These are phyloP conservation scores for Otocyon megalotis DNA, from an alignment of 2,113 vertebrate species.

Conservation along the genomic window DNA sequence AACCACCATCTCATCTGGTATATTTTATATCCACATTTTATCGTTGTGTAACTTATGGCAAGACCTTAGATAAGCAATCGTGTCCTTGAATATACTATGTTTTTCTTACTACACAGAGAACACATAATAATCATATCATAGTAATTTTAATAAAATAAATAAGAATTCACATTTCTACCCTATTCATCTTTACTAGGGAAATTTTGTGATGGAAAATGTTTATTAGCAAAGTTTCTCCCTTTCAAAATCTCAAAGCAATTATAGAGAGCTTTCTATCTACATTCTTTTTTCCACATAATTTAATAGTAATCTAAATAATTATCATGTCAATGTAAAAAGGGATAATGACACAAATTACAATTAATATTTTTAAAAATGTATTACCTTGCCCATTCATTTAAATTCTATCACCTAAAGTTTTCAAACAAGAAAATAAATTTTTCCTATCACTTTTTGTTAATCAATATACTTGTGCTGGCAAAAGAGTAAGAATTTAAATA, in stretches of 20 bases:
- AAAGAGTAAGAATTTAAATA: neutral
- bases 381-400: neutral
- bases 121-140: neutral
- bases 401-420: neutral
- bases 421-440: neutral
- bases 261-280: neutral
- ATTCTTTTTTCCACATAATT: neutral
- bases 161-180: neutral
- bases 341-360: neutral
- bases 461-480: neutral
- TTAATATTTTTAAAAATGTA: neutral
- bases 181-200: neutral
- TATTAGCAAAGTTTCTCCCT: neutral
- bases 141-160: constrained; percentile 39
- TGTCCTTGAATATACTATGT: neutral
- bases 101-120: neutral
- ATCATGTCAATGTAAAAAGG: neutral
- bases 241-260: neutral
- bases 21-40: constrained; percentile 37
- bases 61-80: neutral
- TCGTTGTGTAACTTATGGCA: neutral
- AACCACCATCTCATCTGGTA: neutral
- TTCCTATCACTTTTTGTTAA: neutral
- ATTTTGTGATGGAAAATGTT: neutral
- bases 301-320: neutral